A percentile compares a stretch with the other conserved stretches of the same genome.
Evolutionary conservation across 2,797 vertebrate species (phyloP).

Genomic region (Falco peregrinus): DNA sequence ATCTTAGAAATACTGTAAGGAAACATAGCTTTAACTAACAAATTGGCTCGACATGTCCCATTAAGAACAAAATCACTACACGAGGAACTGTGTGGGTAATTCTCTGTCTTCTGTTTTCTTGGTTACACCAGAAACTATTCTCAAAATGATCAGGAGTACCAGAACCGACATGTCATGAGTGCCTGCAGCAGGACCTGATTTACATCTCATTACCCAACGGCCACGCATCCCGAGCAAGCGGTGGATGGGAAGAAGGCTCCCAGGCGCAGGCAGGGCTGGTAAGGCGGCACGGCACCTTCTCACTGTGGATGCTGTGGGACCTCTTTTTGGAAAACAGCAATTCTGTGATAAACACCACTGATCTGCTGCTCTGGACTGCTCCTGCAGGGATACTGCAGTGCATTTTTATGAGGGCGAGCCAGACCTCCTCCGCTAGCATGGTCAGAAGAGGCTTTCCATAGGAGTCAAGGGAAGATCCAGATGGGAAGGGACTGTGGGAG

Average conservation of each 20-base stretch:
- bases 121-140: not conserved
- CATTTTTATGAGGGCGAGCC: not conserved
- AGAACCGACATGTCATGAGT: not conserved
- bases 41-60: constrained; percentile 47
- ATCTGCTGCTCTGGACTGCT: not conserved
- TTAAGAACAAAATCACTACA: constrained; percentile 33
- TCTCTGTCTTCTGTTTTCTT: constrained; percentile 48
- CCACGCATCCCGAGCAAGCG: not conserved
- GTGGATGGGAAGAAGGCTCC: not conserved
- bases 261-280: not conserved
- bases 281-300: not conserved
- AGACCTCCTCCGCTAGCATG: fast-evolving
- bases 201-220: not conserved
- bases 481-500: not conserved
- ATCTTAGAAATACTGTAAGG: not conserved
- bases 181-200: not conserved
- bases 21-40: not conserved
- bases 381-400: not conserved
- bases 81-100: constrained; percentile 11
- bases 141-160: constrained; percentile 6
- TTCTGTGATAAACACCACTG: not conserved
- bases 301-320: not conserved
- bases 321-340: not conserved
- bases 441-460: not conserved
- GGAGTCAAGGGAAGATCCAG: not conserved